phyloP scores from a whole-genome alignment of 2,113 vertebrate species.

The Psephotus haematonotus region DNA sequence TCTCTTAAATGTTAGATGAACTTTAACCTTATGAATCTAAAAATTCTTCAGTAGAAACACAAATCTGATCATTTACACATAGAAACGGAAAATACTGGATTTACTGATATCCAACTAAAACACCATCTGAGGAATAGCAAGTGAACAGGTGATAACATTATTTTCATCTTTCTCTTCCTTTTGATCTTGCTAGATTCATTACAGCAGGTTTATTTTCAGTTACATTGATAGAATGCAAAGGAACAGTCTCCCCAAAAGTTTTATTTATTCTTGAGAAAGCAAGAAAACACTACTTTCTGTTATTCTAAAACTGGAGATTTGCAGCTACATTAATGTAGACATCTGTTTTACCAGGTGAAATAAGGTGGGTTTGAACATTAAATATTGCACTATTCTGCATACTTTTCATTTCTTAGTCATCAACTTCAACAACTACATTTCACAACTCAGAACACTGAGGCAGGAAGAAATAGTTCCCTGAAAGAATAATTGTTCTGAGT shows the following conservation, averaged over 20 bases:
- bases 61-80: background rate
- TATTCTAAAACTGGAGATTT: background rate
- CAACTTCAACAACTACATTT: background rate
- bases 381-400: background rate
- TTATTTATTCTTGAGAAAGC: background rate
- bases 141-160: constrained; percentile 24
- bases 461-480: background rate
- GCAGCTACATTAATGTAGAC: background rate
- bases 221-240: constrained; percentile 37
- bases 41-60: background rate
- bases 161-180: constrained; percentile 8
- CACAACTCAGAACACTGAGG: background rate
- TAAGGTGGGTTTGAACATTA: background rate
- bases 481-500: background rate
- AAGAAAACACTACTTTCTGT: background rate
- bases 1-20: constrained; percentile 34
- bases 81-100: background rate
- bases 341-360: background rate
- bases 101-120: constrained; percentile 55
- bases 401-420: background rate
- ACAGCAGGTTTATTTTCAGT: constrained; percentile 37
- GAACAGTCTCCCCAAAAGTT: background rate
- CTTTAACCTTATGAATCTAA: constrained; percentile 36
- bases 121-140: constrained; percentile 20
- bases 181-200: constrained; percentile 22